Conservation (phyloP, 2,888 invertebrate genomes). For the Nysson spinosus region DNA sequence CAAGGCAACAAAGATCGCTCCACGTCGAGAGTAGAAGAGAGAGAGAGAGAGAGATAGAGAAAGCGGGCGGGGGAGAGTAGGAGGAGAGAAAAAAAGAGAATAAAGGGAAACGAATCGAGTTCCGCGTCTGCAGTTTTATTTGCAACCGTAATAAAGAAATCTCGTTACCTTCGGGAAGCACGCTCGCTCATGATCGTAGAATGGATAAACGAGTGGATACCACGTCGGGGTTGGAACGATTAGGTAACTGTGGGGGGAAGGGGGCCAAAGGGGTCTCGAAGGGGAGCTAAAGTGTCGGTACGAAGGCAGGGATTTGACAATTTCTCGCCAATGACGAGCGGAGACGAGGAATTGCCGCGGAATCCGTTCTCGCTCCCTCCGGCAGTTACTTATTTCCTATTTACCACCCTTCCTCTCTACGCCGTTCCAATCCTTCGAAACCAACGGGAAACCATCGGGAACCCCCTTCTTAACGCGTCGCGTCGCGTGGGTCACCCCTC, state of each 20-base stretch:
- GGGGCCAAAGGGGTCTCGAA: constrained; percentile 21
- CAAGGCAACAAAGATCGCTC: background rate
- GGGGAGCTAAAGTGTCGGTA: constrained; percentile 43
- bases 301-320: constrained; percentile 73
- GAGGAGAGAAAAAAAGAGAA: constrained; percentile 4
- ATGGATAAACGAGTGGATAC: constrained; percentile 29
- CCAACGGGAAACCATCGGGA: no score
- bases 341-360: constrained; percentile 74
- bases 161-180: constrained; percentile 48
- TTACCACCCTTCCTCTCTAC: constrained; percentile 67
- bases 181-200: constrained; percentile 39
- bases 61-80: no score
- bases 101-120: constrained; percentile 26
- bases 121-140: constrained; percentile 45
- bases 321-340: constrained; percentile 74
- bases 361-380: constrained; percentile 73
- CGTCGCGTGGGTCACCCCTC: constrained; percentile 55
- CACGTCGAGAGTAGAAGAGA: constrained; percentile 1
- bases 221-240: constrained; percentile 18
- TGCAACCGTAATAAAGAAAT: constrained; percentile 51
- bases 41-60: constrained; percentile 17
- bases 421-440: constrained; percentile 35
- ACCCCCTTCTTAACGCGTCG: constrained; percentile 51
- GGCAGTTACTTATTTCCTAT: constrained; percentile 77
- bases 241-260: constrained; percentile 9